Base-by-base conservation (phyloP, 2,797 vertebrate species). In the Thalassophryne amazonica region DNA sequence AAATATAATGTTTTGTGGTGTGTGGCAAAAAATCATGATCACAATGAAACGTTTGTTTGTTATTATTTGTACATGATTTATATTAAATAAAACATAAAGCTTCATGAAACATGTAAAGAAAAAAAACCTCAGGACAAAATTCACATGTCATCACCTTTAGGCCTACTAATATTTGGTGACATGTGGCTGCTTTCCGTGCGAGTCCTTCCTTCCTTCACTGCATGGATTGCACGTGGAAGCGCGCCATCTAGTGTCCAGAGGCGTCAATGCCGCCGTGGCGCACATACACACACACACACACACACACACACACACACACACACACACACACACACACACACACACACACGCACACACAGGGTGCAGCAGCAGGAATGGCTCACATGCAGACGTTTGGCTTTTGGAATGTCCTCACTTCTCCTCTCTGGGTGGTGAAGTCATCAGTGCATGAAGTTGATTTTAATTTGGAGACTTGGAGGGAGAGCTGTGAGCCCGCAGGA, bases 161-260 rank as follows among this genome's bases (percentile, higher is more conserved):
- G 7, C 14, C 30, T 32, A n/a, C 46, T 27, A 3, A 12, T 27
- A 22, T 46, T 6, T n/a, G n/a, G n/a, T n/a, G n/a, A n/a, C n/a
- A n/a, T n/a, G n/a, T n/a, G n/a, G n/a, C n/a, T n/a, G n/a, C n/a
- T n/a, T n/a, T n/a, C n/a, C n/a, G n/a, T n/a, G n/a, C n/a, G n/a
- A n/a, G n/a, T 11, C 39, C 24, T 9, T 32, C 31, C 9, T 29
- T 21, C 24, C 15, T 27, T 31, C 20, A 10, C n/a, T 59, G 16
- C 53, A 19, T 52, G n/a, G n/a, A 80, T 86, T 83, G 70, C 45
- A 41, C 73, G 63, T 84, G 73, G 85, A 84, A 80, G 73, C 75
- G 83, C 88, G 88, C 90, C 91, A 86, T 89, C 90, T 90, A 80
- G 87, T 65, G 89, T 65, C 47, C 1, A 5, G 35, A 11, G 22